Base-by-base conservation (phyloP, 2,888 invertebrate species). In the Melinopterus prodromus region DNA sequence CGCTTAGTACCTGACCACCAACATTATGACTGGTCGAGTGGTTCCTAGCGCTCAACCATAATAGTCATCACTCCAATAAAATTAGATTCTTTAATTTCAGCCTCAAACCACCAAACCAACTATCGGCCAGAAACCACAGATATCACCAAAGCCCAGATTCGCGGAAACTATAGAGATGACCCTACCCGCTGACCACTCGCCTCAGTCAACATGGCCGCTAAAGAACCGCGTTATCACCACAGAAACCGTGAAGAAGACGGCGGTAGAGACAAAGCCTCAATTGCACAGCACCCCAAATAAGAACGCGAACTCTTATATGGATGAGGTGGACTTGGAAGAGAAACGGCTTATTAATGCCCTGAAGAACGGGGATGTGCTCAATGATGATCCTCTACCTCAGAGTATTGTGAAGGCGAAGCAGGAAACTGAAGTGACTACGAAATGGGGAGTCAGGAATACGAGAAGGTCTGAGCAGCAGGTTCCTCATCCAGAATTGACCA, bases 241-340 rank as follows among this genome's bases (percentile, higher is more conserved):
- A n/a, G 88, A 89, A 38, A 84, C 86, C 70, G 88, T 89, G 37
- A 89, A 89, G 69, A 90, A 89, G 78, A 84, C 86, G 2, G 82
- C 84, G 6, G 85, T 85, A 2, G 84, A 85, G 16, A 84, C 84
- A 15, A 80, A 80, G 71, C 83, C 79, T 9, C 78, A 71, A 77
- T 75, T 74, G 69, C 76, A 77, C 70, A 78, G 70, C 70, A 76
- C n/a, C 26, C 16, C 76, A 1, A 70, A 74, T 9, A 71, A 76
- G 16, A 80, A 71, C 16, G 76, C 79, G 6, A 81, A 79, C 16
- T 81, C 83, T 6, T 84, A 83, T 71, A 89, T 93, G 79, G 92
- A 94, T 83, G 94, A 95, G 88, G 95, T 96, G 6, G 95, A 95
- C n/a, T 91, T 94, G 37, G 96, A 96, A 87, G 96, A 96, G 87